phyloP scores from a whole-genome alignment of 1,140 invertebrate species.

The Drosophila virilis region DNA sequence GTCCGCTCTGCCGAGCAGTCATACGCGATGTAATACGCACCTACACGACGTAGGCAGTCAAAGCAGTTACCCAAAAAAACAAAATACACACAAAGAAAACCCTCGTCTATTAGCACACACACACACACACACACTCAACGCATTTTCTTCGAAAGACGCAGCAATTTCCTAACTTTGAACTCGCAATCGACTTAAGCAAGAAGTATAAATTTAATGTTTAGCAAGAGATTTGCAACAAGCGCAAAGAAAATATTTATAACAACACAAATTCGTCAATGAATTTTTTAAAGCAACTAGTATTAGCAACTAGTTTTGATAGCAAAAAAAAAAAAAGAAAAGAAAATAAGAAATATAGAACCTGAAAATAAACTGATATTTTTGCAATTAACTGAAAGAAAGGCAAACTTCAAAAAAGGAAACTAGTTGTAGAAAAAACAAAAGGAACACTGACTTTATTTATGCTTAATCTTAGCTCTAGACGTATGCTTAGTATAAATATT shows the following conservation, averaged over 20 bases:
- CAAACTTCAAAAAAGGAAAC: constrained; percentile 8
- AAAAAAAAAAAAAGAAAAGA: not conserved
- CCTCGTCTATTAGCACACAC: not conserved
- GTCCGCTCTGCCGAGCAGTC: constrained; percentile 95
- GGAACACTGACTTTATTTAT: constrained; percentile 44
- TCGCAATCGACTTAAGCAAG: constrained; percentile 62
- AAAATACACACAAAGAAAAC: not conserved
- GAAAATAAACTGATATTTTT: constrained; percentile 55
- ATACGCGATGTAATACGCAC: constrained; percentile 98
- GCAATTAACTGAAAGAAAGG: constrained; percentile 33
- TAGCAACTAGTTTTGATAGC: constrained; percentile 46
- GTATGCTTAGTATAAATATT: constrained; percentile 48
- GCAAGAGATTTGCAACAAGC: constrained; percentile 25
- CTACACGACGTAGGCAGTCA: constrained; percentile 90
- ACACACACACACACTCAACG: constrained; percentile 5
- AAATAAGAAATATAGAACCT: not conserved
- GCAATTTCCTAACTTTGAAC: constrained; percentile 47
- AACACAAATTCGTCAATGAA: constrained; percentile 22
- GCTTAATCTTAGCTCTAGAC: constrained; percentile 16
- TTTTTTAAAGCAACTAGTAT: constrained; percentile 32
- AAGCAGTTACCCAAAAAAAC: not conserved
- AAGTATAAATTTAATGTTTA: constrained; percentile 31
- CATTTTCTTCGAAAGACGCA: constrained; percentile 39
- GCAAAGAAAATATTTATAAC: constrained; percentile 29
- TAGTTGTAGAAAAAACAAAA: constrained; percentile 4